phyloP scores from a whole-genome alignment of 2,888 invertebrate genomes.

The Cantharis nigra region DNA sequence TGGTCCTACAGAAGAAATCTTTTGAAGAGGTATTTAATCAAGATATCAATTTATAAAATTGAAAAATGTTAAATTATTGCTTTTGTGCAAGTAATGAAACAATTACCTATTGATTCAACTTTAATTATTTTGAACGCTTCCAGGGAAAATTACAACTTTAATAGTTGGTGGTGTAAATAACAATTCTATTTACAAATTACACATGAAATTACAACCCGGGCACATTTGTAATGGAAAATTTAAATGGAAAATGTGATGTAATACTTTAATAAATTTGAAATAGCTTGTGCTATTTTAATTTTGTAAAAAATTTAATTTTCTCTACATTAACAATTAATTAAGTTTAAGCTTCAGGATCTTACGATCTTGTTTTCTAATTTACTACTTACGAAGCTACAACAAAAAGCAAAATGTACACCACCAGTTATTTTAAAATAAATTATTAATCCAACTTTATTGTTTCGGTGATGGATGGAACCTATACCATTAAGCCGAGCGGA shows the following conservation, averaged over 20 bases:
- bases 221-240: constrained; percentile 19
- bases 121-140: background rate
- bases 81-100: background rate
- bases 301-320: background rate
- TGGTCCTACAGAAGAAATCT: background rate
- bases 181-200: constrained; percentile 19
- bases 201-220: constrained; percentile 2
- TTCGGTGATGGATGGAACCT: background rate
- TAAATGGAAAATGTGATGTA: constrained; percentile 2
- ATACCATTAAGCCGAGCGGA: background rate
- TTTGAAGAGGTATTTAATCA: background rate
- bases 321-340: background rate
- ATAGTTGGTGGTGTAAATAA: constrained; percentile 12
- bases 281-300: background rate
- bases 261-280: background rate
- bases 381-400: background rate
- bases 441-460: background rate
- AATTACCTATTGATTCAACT: background rate
- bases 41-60: background rate
- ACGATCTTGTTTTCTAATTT: background rate
- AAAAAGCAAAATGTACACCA: background rate
- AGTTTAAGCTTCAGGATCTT: background rate
- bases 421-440: background rate
- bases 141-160: constrained; percentile 5
- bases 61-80: background rate